Base-by-base conservation (phyloP, 1,140 invertebrate genomes). In the Schlechtendalia chinensis region DNA sequence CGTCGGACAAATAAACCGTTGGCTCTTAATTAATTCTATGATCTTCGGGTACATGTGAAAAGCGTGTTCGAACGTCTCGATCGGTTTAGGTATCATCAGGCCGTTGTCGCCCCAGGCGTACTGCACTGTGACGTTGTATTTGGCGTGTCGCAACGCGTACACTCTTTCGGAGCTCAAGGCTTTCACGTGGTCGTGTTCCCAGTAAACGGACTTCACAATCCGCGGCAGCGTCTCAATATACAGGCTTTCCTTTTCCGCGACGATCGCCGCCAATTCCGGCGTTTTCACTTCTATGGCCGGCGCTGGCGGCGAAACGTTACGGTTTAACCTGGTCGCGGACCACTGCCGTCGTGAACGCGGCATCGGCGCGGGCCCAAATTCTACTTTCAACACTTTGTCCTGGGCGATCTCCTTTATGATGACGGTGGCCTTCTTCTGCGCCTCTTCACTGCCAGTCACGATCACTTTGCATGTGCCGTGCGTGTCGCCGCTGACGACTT, bases 161-260 rank as follows among this genome's bases (percentile, higher is more conserved):
- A 93, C 92, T 83, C 94, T 87, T 16, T 87, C 86, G 1, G 85
- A 81, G 39, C 88, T 84, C 88, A 96, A 90, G n/a, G 88, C 88
- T 29, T 89, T 86, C 5, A 97, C 89, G 82, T 87, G 86, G 0
- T 90, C 89, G 84, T 93, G 88, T 88, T 97, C 95, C 82, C 89
- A 86, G 83, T 97, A 98, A 84, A 97, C 95, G 83, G 95, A 86
- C 86, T 96, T 97, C 2, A 88, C 87, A 14, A 96, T 88, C 3
- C 88, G 86, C 1, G 91, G 90, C 29, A 90, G 86, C 81, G 89
- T 87, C 3, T 88, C 87, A 89, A 90, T 93, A 80, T 88, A 12
- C 24, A 27, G 1, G 19, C 29, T 29, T 0, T 77, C n/a, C 22
- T 1, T 59, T 22, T 77, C 14, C n/a, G n/a, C n/a, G n/a, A n/a